These are phyloP conservation scores for Machimus atricapillus DNA, from an alignment of 2,888 invertebrate species.

Conservation along the genomic window DNA sequence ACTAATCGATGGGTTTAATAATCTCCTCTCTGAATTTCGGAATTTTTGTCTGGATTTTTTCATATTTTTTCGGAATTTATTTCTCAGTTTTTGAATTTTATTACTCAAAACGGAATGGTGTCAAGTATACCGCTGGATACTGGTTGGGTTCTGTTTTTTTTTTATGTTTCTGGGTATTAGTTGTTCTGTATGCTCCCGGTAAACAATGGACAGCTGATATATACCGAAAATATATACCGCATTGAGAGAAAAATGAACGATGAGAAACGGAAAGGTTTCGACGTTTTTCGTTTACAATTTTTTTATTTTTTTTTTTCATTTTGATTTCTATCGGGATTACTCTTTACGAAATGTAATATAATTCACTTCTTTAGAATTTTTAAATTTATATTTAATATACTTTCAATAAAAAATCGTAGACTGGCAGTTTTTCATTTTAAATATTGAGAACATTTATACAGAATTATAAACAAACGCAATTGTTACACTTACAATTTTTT, in stretches of 20 bases:
- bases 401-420: conserved; percentile 49
- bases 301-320: conserved; percentile 15
- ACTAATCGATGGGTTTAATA: conserved; percentile 50
- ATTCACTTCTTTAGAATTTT: conserved; percentile 39
- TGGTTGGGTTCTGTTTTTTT: conserved; percentile 2
- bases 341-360: conserved; percentile 40
- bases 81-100: not conserved
- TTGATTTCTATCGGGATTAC: conserved; percentile 41
- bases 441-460: conserved; percentile 38
- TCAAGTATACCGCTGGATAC: not conserved
- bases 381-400: conserved; percentile 39
- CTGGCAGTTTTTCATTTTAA: conserved; percentile 49
- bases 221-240: not conserved
- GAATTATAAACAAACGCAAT: conserved; percentile 37
- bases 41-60: not conserved
- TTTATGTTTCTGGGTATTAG: not conserved
- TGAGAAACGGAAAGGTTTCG: conserved; percentile 21
- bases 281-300: not conserved
- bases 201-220: conserved; percentile 29
- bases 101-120: not conserved
- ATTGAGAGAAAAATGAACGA: not conserved
- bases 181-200: not conserved
- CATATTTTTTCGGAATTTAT: not conserved
- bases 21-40: not conserved
- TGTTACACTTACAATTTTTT: conserved; percentile 16